Percentiles rank a stretch among this genome's conserved stretches.
These are phyloP conservation scores for Rhabdomys pumilio DNA, from an alignment of 2,797 vertebrate genomes.

Conservation along the genomic window DNA sequence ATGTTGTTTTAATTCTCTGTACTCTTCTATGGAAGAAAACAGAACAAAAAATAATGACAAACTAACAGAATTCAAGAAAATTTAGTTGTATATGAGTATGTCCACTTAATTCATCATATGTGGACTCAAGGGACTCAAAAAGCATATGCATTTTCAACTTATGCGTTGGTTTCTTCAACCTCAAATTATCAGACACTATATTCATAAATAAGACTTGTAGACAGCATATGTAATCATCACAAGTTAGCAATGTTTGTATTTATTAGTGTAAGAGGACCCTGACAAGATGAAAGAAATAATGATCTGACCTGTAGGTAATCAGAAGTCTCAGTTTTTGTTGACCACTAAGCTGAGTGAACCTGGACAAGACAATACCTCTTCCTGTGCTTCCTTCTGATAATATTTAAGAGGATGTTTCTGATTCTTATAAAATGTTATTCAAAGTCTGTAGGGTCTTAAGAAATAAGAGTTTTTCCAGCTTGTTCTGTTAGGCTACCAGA, in stretches of 20 bases:
- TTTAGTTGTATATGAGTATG: not conserved
- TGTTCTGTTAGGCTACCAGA: not conserved
- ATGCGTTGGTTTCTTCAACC: not conserved
- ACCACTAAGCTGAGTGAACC: not conserved
- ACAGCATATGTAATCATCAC: not conserved
- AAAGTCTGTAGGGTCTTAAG: not conserved
- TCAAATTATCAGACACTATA: not conserved
- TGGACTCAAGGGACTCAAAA: not conserved
- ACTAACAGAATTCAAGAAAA: slow-evolving; percentile 29
- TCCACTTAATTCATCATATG: not conserved
- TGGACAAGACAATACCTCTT: not conserved
- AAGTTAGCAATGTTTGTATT: not conserved
- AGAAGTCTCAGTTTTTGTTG: not conserved
- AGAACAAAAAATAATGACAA: not conserved
- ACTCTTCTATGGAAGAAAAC: not conserved
- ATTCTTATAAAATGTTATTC: not conserved
- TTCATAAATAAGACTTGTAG: not conserved
- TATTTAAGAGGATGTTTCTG: not conserved
- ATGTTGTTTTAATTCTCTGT: slow-evolving; percentile 28
- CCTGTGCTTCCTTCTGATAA: not conserved
- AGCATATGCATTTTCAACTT: not conserved
- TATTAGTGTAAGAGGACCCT: not conserved
- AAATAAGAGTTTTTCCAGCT: not conserved
- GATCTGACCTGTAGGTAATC: not conserved
- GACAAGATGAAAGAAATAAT: not conserved